phyloP scores from a whole-genome alignment of 1,140 invertebrate species.

The Oedothorax gibbosus region DNA sequence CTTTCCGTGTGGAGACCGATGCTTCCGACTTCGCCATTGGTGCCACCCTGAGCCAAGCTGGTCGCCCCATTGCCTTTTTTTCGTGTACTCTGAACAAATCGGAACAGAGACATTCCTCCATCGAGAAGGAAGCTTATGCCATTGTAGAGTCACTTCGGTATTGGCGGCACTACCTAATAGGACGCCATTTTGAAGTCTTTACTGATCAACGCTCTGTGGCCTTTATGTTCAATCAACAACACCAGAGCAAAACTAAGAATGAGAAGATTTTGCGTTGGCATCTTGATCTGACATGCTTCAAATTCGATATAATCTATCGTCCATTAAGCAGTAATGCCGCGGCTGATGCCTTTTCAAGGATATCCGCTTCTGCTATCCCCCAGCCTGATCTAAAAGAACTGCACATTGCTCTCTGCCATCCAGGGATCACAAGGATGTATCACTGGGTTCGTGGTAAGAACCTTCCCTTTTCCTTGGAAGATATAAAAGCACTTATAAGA shows the following conservation, averaged over 20 bases:
- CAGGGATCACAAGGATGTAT: slow-evolving; percentile 34
- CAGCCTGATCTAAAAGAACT: background rate
- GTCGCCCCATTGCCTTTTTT: slow-evolving; percentile 39
- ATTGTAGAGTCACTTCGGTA: slow-evolving; percentile 34
- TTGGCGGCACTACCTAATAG: slow-evolving; percentile 61
- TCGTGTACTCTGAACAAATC: slow-evolving; percentile 30
- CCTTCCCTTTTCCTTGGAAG: slow-evolving; percentile 25
- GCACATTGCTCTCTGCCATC: slow-evolving; percentile 36
- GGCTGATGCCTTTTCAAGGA: slow-evolving; percentile 21
- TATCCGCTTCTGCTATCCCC: background rate
- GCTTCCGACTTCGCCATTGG: slow-evolving; percentile 14
- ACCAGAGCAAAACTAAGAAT: slow-evolving; percentile 63
- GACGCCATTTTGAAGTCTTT: slow-evolving; percentile 62
- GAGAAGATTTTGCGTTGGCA: slow-evolving; percentile 60
- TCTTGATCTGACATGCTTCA: slow-evolving; percentile 13
- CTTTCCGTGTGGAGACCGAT: slow-evolving; percentile 31
- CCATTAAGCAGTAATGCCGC: background rate
- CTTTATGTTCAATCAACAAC: slow-evolving; percentile 63
- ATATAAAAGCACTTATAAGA: slow-evolving; percentile 8
- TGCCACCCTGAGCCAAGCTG: slow-evolving; percentile 11
- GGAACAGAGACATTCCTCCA: slow-evolving; percentile 10
- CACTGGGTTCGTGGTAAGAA: too few relatives aligned
- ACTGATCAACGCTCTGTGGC: slow-evolving; percentile 62
- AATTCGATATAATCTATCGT: slow-evolving; percentile 32
- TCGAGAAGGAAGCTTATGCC: background rate